phyloP scores from a whole-genome alignment of 2,797 vertebrate genomes.

The Meda fulgida region DNA sequence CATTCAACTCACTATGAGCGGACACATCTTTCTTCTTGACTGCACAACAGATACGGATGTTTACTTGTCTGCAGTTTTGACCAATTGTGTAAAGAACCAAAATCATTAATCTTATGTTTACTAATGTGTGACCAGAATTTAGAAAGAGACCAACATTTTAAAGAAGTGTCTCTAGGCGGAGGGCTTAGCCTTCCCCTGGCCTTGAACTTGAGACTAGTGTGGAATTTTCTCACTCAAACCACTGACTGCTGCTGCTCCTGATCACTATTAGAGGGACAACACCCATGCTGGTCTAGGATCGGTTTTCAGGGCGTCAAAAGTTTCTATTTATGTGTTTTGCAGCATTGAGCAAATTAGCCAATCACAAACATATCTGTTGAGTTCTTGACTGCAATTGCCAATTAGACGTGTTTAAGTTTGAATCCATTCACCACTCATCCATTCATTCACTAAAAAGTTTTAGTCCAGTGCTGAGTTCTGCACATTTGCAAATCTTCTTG shows the following conservation, averaged over 20 bases:
- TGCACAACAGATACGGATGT: slow-evolving; percentile 54
- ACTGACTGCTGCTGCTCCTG: neutral
- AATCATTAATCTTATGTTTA: slow-evolving; percentile 29
- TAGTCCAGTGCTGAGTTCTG: too few relatives aligned
- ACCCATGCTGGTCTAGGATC: neutral
- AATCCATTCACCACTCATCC: too few relatives aligned
- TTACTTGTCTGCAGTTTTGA: slow-evolving; percentile 52
- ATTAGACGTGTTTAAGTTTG: too few relatives aligned
- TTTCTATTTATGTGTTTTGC: neutral
- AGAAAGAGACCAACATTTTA: neutral
- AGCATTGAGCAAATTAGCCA: neutral
- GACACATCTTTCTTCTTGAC: slow-evolving; percentile 60
- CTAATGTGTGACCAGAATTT: slow-evolving; percentile 34
- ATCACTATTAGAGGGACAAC: neutral
- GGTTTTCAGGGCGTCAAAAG: neutral
- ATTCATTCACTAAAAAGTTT: too few relatives aligned
- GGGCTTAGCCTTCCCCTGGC: neutral
- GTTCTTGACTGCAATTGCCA: too few relatives aligned
- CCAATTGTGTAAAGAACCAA: slow-evolving; percentile 57
- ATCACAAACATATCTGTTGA: neutral
- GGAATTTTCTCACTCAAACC: neutral
- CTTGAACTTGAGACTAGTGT: neutral
- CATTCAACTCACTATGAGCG: slow-evolving; percentile 12
- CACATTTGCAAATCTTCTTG: too few relatives aligned
- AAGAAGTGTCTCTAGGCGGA: neutral